phyloP scores from a whole-genome alignment of 2,797 vertebrate genomes.

The Craterocephalus amniculus region DNA sequence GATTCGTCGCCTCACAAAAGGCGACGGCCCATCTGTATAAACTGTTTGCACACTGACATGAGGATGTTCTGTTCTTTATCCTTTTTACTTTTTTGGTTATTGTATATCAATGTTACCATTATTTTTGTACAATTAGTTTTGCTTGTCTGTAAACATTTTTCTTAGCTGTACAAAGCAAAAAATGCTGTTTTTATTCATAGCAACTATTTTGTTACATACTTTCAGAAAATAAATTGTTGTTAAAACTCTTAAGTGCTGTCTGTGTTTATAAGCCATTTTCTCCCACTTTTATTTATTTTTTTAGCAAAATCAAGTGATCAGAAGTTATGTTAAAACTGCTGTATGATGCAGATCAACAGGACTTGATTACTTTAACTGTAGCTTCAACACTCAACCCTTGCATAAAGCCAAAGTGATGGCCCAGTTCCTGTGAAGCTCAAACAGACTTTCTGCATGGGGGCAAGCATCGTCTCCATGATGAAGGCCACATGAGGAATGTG shows the following conservation, averaged over 20 bases:
- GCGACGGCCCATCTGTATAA: conserved; percentile 95
- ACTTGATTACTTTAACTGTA: not conserved
- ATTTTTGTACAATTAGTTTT: conserved; percentile 91
- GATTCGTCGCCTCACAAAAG: conserved; percentile 89
- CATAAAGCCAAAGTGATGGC: conserved; percentile 21
- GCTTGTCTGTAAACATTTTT: conserved; percentile 93
- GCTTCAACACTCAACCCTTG: not conserved
- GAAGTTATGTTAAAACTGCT: not conserved
- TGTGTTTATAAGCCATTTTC: not conserved
- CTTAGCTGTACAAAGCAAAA: conserved; percentile 89
- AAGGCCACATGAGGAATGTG: conserved; percentile 79
- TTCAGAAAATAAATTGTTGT: conserved; percentile 92
- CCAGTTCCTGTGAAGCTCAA: conserved; percentile 16
- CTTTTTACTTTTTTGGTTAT: conserved; percentile 77
- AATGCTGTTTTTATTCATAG: conserved; percentile 90
- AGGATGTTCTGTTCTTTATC: conserved; percentile 91
- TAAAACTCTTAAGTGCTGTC: conserved; percentile 62
- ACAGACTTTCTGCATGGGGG: conserved; percentile 30
- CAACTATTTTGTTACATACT: conserved; percentile 91
- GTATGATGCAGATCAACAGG: not conserved
- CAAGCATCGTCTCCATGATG: conserved; percentile 59
- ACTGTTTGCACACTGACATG: conserved; percentile 98
- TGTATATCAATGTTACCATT: conserved; percentile 76
- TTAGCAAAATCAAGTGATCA: not conserved
- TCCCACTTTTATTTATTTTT: not conserved